Evolutionary conservation across 2,888 invertebrate genomes (phyloP), one percentile per base, ranked within the genome.

Genomic region (Oxycera nigricornis): DNA sequence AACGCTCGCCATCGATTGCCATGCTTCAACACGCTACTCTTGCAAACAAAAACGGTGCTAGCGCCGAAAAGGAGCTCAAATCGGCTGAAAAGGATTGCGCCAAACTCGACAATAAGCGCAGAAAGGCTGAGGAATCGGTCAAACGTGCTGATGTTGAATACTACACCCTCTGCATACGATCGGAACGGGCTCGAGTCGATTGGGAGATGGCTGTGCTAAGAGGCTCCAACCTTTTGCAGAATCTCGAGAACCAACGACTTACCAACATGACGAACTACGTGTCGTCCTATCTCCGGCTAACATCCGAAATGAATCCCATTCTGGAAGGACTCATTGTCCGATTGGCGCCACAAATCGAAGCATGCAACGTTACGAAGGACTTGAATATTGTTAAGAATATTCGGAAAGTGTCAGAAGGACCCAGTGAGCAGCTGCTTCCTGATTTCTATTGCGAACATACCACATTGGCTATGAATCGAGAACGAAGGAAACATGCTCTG

Each of bases 391-490:
- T 85, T 14, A 84, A 85, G 74, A 84, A 85, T 75, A 85, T 85
- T 2, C 80, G 85, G 0, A 81, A 83, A 70, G 82, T 83, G 67
- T 82, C 85, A 0, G 88, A 89, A 41, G 89, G 89, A 0, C 88
- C 89, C 61, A 88, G 89, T 78, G 96, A 97, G 82, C 96, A 97
- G 84, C 87, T 96, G 72, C 86, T 97, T 77, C 95, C 97, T 0
- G 96, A 97, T 86, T 96, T 96, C 87, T 97, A 96, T 86, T 96
- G 97, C 80, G 97, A 97, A 83, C 97, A 97, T 86, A 92, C 94
- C 78, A 94, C 94, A 1, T 89, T 96, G 80, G 94, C 94, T 30
- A 97, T 97, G 96, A 96, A 97, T 84, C 88, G 91, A 72, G 96
- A 96, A 81, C 87, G 97, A 76, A 89, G 97, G 80, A 94, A 94